These are phyloP conservation scores for Pterocles gutturalis DNA, from an alignment of 2,113 vertebrate genomes.

Conservation along the genomic window DNA sequence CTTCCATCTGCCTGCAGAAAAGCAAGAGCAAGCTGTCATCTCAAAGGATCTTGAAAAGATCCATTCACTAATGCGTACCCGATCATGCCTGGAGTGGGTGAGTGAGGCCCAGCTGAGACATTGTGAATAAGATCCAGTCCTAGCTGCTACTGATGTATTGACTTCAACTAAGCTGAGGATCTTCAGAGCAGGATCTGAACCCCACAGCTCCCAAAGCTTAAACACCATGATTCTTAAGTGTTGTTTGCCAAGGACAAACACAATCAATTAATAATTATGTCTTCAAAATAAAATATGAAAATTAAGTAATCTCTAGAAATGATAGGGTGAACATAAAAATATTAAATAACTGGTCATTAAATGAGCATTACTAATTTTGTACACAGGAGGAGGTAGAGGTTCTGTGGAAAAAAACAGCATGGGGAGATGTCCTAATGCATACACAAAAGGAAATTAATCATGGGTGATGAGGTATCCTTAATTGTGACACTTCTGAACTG, in stretches of 20 bases:
- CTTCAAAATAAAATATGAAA: not conserved
- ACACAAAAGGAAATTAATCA: not conserved
- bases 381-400: not conserved
- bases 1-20: not conserved
- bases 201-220: not conserved
- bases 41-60: not conserved
- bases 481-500: not conserved
- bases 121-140: not conserved
- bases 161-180: not conserved
- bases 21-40: not conserved
- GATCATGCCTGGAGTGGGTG: not conserved
- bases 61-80: not conserved
- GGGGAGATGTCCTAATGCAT: not conserved
- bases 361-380: not conserved
- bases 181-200: not conserved
- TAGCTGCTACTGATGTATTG: rapidly evolving
- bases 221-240: not conserved
- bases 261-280: not conserved
- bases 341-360: not conserved
- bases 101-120: not conserved
- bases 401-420: not conserved
- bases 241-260: not conserved
- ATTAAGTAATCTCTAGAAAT: not conserved
- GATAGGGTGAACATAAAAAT: not conserved
- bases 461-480: not conserved